Evolutionary conservation across 2,797 vertebrate species (phyloP), one percentile per base, ranked within the genome.

Genomic region (Enteromius treurensis): DNA sequence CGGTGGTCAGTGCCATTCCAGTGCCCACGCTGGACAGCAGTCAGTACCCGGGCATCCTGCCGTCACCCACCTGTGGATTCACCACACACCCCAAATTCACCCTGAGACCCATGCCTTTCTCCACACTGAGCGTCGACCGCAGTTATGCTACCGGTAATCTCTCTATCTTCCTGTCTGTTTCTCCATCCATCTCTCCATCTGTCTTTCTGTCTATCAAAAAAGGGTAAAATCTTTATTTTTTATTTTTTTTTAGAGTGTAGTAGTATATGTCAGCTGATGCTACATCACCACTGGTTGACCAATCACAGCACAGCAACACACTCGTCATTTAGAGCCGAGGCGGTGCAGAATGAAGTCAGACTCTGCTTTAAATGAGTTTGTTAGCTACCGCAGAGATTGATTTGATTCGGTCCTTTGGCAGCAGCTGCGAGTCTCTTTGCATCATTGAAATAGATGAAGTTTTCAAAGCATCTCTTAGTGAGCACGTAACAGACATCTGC

Each of bases 1-100:
- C 97, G 77, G 96, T 97, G 47, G 97, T 98, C 87, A 98, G 97
- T 34, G 97, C 97, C 79, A 98, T 98, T 71, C 97, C 97, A 0
- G 97, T 98, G 74, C 96, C 97, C 9, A 95, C 97, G 0, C 90
- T 98, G 81, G 97, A 98, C 89, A 97, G 97, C 34, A 95, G 95
- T 64, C 97, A 98, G 94, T 98, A 96, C 80, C 96, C 97, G 0
- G 96, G 96, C 21, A 96, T 98, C 86, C 94, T 98, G 67, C 96
- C 97, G 0, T 98, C 97, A 0, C 97, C 97, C 0, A 96, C 97
- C 3, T 98, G 97, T 3, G 95, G 96, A 40, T 98, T 96, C 89
- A 95, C 94, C 0, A 40, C 85, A 53, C 97, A 97, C 87, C 94
- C 93, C 0, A 96, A 98, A 89, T 97, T 98, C 93, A 97, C 95